phyloP scores from a whole-genome alignment of 2,797 vertebrate species.

The Lepilemur ruficaudatus region DNA sequence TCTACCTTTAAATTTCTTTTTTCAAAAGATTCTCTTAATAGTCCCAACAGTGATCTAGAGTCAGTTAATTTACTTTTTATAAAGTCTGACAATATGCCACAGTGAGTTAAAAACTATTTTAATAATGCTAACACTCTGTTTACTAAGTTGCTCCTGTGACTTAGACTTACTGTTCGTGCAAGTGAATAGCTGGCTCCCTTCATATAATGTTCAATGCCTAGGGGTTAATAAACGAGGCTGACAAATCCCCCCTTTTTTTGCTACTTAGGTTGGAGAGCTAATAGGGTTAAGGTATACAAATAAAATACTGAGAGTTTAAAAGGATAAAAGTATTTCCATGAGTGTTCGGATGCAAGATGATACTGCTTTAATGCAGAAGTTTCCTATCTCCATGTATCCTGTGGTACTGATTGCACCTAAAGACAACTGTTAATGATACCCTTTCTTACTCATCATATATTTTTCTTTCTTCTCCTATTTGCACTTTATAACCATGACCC shows the following conservation, averaged over 20 bases:
- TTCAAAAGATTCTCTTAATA: not conserved
- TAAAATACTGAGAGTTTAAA: not conserved
- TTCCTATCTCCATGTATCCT: not conserved
- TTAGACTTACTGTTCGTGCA: not conserved
- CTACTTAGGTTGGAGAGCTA: not conserved
- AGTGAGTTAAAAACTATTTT: not conserved
- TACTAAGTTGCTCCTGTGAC: not conserved
- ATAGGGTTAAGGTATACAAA: not conserved
- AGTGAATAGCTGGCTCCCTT: not conserved
- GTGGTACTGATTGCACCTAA: not conserved
- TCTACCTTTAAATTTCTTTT: not conserved
- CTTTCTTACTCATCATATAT: not conserved
- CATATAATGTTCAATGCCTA: not conserved
- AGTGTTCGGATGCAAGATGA: not conserved
- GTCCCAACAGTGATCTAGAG: not conserved
- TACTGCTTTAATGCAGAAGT: not conserved
- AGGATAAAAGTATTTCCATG: not conserved
- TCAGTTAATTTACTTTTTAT: constrained; percentile 18
- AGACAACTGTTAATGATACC: not conserved
- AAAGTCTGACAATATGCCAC: not conserved
- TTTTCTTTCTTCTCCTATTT: not conserved
- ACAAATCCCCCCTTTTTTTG: not conserved
- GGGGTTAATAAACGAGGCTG: not conserved
- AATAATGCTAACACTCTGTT: not conserved
- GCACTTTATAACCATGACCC: not conserved